Base-by-base conservation (phyloP, 2,888 invertebrate species). In the Tachystola acroxantha region DNA sequence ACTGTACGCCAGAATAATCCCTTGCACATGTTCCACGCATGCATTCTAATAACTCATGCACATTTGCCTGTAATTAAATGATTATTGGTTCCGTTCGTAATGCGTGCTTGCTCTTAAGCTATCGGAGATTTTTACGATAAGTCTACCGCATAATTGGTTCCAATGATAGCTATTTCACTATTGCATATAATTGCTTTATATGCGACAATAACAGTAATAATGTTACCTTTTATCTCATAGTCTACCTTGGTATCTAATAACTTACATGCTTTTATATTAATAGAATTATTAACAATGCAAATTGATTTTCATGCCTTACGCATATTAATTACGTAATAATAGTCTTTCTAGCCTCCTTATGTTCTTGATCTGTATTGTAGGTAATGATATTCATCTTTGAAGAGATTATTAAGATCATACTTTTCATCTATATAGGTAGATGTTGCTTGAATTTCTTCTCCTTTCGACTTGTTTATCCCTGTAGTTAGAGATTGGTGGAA, bases 161-260 rank as follows among this genome's bases (percentile, higher is more conserved):
- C 14, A 35, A 39, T 39, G 13, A 39, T 19, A 39, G 32, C 22
- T 35, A 32, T 39, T 39, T 35, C 22, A 35, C 35, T 28, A 35
- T 39, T 22, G 13, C 22, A 7, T 20, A 20, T 19, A 32, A 39
- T 39, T 34, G 39, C 39, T 34, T 28, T 25, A 38, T 34, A 30
- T 13, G 3, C 10, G 24, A 30, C 20, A 19, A 24, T 30, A 19
- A 22, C 25, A 9, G 29, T 32, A 12, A 32, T 19, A 10, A 30
- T 11, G 7, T 3, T 27, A 27, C n/a, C 9, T 24, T 9, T 24
- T 24, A 24, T 24, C 24, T 19, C 19, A 19, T 19, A 3, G 22
- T 22, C 22, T 22, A 9, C 7, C 22, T 22, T 24, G 24, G 4
- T 24, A n/a, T 24, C 24, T n/a, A 7, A 9, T 20, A 19, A 19